phyloP scores from a whole-genome alignment of 2,888 invertebrate species.

The Steinernema carpocapsae region DNA sequence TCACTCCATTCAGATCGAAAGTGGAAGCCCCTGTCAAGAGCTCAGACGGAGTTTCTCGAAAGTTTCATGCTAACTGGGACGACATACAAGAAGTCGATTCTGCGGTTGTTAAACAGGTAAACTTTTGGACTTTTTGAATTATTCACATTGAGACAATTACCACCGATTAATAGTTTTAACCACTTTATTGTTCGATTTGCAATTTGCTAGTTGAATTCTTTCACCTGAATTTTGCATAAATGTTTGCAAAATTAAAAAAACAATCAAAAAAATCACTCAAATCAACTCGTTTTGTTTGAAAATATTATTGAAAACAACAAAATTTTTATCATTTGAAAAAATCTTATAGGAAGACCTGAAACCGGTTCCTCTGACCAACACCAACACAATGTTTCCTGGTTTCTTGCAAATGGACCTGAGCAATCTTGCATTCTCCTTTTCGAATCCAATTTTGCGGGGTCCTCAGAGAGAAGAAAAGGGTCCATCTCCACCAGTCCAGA shows the following conservation, averaged over 20 bases:
- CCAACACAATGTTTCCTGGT: neutral
- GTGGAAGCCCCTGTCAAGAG: neutral
- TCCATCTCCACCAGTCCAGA: no score
- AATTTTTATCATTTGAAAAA: no score
- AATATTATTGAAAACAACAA: no score
- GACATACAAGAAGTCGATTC: neutral
- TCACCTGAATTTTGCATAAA: no score
- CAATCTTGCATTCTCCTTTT: neutral
- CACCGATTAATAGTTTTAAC: no score
- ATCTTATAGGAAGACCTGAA: neutral
- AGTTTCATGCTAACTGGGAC: conserved; percentile 9
- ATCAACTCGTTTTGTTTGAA: no score
- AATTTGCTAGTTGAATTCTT: no score
- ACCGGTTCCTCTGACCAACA: neutral
- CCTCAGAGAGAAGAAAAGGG: neutral
- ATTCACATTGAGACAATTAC: no score
- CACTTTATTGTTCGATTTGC: no score
- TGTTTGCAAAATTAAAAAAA: no score
- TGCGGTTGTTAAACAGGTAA: neutral
- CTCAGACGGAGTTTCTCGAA: neutral
- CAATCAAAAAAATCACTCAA: no score
- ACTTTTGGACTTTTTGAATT: no score
- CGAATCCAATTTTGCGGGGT: neutral
- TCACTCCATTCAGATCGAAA: neutral
- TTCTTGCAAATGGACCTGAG: neutral